Conservation (phyloP, 2,888 invertebrate genomes). For the Cynaeus angustus region DNA sequence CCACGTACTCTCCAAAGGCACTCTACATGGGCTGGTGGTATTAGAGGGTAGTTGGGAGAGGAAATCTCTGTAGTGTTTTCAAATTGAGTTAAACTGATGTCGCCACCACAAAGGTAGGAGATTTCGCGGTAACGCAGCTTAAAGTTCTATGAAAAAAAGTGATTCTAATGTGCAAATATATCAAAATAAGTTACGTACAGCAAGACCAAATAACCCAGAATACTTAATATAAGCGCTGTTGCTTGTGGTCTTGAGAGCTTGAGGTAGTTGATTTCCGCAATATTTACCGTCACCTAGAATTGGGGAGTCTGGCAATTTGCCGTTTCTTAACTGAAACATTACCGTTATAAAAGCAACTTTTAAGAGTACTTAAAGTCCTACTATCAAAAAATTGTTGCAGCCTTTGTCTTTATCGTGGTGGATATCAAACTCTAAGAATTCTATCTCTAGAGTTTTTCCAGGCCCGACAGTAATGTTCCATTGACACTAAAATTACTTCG, state of each 20-base stretch:
- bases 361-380: slow-evolving; percentile 54
- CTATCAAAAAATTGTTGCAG: slow-evolving; percentile 70
- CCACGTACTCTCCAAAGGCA: slow-evolving; percentile 88
- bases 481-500: slow-evolving; percentile 73
- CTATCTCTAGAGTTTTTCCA: slow-evolving; percentile 81
- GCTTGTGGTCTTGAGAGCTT: slow-evolving; percentile 76
- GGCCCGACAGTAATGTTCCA: slow-evolving; percentile 84
- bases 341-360: neutral
- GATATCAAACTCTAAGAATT: slow-evolving; percentile 78
- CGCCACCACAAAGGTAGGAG: slow-evolving; percentile 80
- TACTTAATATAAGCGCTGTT: slow-evolving; percentile 77
- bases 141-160: slow-evolving; percentile 59
- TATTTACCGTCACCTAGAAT: slow-evolving; percentile 83
- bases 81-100: slow-evolving; percentile 74
- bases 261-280: slow-evolving; percentile 75
- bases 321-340: slow-evolving; percentile 81
- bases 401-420: slow-evolving; percentile 55
- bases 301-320: slow-evolving; percentile 81
- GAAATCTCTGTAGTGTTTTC: slow-evolving; percentile 75
- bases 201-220: slow-evolving; percentile 48
- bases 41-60: slow-evolving; percentile 88
- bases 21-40: slow-evolving; percentile 85
- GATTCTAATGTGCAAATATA: neutral
- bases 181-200: neutral
- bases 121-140: slow-evolving; percentile 75